Percentiles rank a stretch among this genome's conserved stretches.
phyloP scores from a whole-genome alignment of 1,140 invertebrate genomes.

The Sipha flava region DNA sequence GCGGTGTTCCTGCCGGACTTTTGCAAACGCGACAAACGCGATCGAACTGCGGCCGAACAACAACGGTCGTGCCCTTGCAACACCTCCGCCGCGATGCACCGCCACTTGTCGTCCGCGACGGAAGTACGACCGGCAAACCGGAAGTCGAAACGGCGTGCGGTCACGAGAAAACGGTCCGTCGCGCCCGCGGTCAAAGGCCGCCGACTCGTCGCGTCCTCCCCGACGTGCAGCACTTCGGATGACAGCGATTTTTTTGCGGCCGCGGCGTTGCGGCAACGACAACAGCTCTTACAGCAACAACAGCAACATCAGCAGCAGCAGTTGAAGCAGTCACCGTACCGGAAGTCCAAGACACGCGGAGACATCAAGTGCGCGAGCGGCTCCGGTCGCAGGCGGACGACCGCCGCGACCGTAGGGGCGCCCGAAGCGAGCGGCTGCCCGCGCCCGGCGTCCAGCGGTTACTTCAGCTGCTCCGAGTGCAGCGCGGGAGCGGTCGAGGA shows the following conservation, averaged over 20 bases:
- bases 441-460: slow-evolving; percentile 47
- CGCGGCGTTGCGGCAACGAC: slow-evolving; percentile 43
- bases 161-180: background rate
- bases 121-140: background rate
- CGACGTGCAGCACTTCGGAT: slow-evolving; percentile 50
- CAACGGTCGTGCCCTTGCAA: slow-evolving; percentile 41
- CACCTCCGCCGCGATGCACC: no score
- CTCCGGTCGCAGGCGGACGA: background rate
- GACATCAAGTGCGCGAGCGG: background rate
- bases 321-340: background rate
- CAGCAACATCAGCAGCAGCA: background rate
- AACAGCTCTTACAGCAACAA: background rate
- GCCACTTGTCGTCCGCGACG: background rate
- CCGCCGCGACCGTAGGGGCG: slow-evolving; percentile 41
- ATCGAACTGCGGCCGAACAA: background rate
- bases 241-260: slow-evolving; percentile 52
- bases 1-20: background rate
- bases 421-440: background rate
- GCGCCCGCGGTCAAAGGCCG: background rate
- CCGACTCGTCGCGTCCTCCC: background rate
- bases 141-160: background rate
- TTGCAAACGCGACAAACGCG: background rate
- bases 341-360: background rate
- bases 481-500: slow-evolving; percentile 61
- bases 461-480: slow-evolving; percentile 78